Evolutionary conservation across 2,888 invertebrate genomes (phyloP).

Genomic region (Capitulum mitella): DNA sequence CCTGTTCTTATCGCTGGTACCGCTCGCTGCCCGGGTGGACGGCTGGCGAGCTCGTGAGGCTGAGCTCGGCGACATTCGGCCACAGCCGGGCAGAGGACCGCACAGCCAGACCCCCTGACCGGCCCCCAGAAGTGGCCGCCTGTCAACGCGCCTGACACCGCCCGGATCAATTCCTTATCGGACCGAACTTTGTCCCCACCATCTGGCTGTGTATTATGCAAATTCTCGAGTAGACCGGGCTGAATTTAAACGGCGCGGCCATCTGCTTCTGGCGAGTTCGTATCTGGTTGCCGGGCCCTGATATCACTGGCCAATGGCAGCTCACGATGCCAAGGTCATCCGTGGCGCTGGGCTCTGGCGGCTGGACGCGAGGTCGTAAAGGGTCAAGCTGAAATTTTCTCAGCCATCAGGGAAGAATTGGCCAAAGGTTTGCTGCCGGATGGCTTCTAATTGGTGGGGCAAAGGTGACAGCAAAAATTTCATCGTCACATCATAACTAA

Average conservation of each 20-base stretch:
- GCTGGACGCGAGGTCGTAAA: background rate
- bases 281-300: background rate
- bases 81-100: too few relatives aligned
- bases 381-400: background rate
- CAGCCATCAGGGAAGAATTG: background rate
- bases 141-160: background rate
- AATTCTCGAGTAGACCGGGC: background rate
- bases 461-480: too few relatives aligned
- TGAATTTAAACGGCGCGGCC: conserved; percentile 1
- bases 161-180: conserved; percentile 7
- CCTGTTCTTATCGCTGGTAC: too few relatives aligned
- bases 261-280: background rate
- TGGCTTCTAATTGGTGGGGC: too few relatives aligned
- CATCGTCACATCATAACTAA: too few relatives aligned
- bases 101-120: background rate
- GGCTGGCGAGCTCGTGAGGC: too few relatives aligned
- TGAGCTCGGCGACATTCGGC: too few relatives aligned
- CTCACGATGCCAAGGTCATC: background rate
- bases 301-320: background rate
- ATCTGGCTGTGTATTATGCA: conserved; percentile 5
- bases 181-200: background rate
- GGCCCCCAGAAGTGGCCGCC: background rate
- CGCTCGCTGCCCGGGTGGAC: too few relatives aligned
- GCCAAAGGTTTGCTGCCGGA: background rate
- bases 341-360: too few relatives aligned